Conservation (phyloP, 2,888 invertebrate genomes). For the Melipona beecheii region DNA sequence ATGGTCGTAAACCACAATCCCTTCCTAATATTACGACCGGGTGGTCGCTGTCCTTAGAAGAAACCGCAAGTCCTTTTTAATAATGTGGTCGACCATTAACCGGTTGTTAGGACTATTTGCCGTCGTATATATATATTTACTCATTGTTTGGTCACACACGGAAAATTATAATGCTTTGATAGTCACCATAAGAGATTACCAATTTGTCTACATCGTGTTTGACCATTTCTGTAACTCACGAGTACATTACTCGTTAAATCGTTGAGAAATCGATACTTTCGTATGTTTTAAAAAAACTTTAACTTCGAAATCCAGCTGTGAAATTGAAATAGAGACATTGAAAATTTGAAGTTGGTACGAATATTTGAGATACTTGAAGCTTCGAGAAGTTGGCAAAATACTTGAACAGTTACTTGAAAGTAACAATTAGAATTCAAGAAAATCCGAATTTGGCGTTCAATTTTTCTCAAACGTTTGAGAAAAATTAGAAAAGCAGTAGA, state of each 20-base stretch:
- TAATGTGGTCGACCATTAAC: conserved; percentile 65
- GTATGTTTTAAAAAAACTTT: background rate
- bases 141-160: conserved; percentile 4
- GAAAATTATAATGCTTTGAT: conserved; percentile 28
- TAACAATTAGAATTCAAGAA: background rate
- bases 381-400: background rate
- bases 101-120: conserved; percentile 53
- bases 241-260: too few species aligned
- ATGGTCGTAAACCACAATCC: conserved; percentile 66
- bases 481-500: too few species aligned
- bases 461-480: background rate
- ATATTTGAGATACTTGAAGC: too few species aligned
- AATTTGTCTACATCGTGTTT: background rate
- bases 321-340: background rate
- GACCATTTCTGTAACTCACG: background rate
- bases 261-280: background rate
- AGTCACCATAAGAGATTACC: background rate
- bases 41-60: conserved; percentile 62
- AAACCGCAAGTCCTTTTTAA: conserved; percentile 71
- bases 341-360: background rate
- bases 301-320: background rate
- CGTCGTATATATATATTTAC: conserved; percentile 10
- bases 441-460: background rate
- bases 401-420: background rate
- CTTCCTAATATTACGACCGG: conserved; percentile 51